Conservation (phyloP, 2,113 vertebrate genomes). For the Syrrhaptes paradoxus region DNA sequence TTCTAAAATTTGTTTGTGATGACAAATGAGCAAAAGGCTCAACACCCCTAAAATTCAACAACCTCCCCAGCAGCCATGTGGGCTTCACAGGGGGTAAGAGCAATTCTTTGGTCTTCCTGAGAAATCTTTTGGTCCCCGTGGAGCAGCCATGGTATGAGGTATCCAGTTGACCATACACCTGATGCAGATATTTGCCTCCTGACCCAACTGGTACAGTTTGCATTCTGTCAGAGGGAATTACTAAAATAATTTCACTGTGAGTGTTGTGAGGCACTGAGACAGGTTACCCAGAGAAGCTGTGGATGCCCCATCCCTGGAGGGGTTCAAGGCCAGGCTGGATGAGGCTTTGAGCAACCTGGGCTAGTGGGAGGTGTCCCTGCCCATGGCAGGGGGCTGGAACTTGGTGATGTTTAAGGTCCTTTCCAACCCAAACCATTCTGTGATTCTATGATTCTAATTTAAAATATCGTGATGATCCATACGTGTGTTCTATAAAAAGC, state of each 20-base stretch:
- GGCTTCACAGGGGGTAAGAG: neutral
- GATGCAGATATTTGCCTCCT: neutral
- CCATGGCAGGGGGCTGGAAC: no score
- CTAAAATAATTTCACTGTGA: neutral
- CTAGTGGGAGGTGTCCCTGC: no score
- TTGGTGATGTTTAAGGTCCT: no score
- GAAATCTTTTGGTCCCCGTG: neutral
- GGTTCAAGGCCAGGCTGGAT: no score
- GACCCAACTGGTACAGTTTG: neutral
- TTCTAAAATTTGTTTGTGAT: neutral
- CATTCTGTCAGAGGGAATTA: neutral
- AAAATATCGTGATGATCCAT: neutral
- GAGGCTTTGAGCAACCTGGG: no score
- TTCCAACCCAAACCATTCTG: no score
- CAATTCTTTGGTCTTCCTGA: neutral
- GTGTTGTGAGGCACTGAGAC: no score
- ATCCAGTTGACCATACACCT: neutral
- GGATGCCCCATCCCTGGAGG: no score
- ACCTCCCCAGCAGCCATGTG: neutral
- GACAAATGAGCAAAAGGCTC: neutral
- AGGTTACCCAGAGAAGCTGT: no score
- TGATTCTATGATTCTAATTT: neutral
- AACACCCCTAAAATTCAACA: rapidly evolving
- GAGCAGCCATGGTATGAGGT: rapidly evolving
- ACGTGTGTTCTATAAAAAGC: neutral